Percentiles rank a stretch among this genome's conserved stretches.
These are phyloP conservation scores for Sarcophaga bullata DNA, from an alignment of 1,140 invertebrate species.

Conservation along the genomic window DNA sequence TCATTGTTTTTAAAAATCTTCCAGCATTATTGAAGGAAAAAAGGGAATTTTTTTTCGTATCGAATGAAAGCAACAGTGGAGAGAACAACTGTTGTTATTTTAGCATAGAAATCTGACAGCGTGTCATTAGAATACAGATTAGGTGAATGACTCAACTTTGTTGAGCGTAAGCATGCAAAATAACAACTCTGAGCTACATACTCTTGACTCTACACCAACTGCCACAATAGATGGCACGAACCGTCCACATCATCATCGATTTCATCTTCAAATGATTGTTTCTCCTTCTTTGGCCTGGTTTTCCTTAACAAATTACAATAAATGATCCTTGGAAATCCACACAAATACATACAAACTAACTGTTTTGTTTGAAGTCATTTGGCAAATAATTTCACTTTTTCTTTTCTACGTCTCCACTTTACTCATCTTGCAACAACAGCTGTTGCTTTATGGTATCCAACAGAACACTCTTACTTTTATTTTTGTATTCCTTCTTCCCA, in stretches of 20 bases:
- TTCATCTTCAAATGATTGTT: not conserved
- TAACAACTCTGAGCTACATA: not conserved
- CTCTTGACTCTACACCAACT: not conserved
- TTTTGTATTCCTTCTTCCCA: not conserved
- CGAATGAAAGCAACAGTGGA: not conserved
- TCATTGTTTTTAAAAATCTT: not conserved
- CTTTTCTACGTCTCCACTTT: not conserved
- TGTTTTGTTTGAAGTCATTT: not conserved
- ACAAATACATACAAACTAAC: not conserved
- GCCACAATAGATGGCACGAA: not conserved
- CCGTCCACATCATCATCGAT: not conserved
- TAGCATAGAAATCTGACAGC: slow-evolving; percentile 37
- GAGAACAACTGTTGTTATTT: slow-evolving; percentile 32
- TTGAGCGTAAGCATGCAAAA: not conserved
- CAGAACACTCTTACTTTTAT: not conserved
- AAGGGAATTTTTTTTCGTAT: not conserved
- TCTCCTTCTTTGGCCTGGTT: not conserved
- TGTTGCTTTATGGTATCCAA: not conserved
- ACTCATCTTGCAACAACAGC: not conserved
- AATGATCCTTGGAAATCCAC: slow-evolving; percentile 30
- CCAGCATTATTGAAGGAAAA: not conserved
- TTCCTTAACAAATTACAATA: slow-evolving; percentile 35
- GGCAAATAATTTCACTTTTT: slow-evolving; percentile 35
- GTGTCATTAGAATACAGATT: not conserved
- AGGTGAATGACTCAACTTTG: slow-evolving; percentile 7